Evolutionary conservation across 2,888 invertebrate species (phyloP).

Genomic region (Hypsopygia costalis): DNA sequence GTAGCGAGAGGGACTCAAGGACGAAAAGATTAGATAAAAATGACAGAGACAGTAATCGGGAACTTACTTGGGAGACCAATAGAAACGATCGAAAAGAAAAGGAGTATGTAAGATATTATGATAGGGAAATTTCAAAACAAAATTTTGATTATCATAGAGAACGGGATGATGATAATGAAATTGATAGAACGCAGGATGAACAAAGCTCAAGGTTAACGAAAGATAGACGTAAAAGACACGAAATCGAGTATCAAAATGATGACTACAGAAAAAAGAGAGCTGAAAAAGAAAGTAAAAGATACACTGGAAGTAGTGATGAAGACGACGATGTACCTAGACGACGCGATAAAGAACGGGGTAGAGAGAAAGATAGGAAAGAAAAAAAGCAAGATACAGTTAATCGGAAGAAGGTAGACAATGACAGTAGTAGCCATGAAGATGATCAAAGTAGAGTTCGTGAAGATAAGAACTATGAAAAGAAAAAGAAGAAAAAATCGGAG

Average conservation of each 20-base stretch:
- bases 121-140: constrained; percentile 13
- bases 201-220: constrained; percentile 12
- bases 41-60: constrained; percentile 12
- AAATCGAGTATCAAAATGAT: not conserved
- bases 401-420: not conserved
- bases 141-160: constrained; percentile 13
- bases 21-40: constrained; percentile 11
- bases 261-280: constrained; percentile 2
- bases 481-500: constrained; percentile 7
- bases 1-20: constrained; percentile 14
- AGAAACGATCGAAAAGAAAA: constrained; percentile 4
- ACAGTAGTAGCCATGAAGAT: not conserved
- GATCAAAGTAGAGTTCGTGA: constrained; percentile 1
- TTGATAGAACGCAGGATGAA: constrained; percentile 13
- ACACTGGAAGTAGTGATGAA: constrained; percentile 6
- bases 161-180: constrained; percentile 17
- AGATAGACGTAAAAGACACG: constrained; percentile 5
- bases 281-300: constrained; percentile 3
- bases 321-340: not conserved
- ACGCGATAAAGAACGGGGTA: constrained; percentile 1
- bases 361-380: constrained; percentile 3
- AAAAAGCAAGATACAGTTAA: not conserved
- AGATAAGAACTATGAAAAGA: not conserved
- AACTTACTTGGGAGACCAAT: constrained; percentile 8
- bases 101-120: constrained; percentile 1